Conservation (phyloP, 30 jellyfish, hydroid and myxozoan species). For the Cassiopea xamachana region DNA sequence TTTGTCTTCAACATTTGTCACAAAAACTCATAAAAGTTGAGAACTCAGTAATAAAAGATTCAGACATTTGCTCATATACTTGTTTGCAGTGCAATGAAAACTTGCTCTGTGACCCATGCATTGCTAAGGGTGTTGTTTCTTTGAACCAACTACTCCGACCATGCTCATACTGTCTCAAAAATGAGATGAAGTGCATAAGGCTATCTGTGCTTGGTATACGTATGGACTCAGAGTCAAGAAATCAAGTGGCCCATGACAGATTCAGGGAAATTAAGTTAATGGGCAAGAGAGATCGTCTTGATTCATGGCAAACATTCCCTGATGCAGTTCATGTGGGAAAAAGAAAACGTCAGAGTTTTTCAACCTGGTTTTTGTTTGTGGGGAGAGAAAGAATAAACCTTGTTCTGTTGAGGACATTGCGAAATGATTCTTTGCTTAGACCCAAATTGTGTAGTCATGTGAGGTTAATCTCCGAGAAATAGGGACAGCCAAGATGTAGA, state of each 20-base stretch:
- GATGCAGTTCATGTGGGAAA: conserved; percentile 61
- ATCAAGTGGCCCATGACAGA: conserved; percentile 25
- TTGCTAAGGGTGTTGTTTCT: background rate
- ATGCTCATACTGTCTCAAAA: background rate
- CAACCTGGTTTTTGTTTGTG: conserved; percentile 51
- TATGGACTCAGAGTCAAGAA: background rate
- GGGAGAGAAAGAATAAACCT: conserved; percentile 21
- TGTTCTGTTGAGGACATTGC: conserved; percentile 14
- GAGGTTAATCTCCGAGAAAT: conserved; percentile 19
- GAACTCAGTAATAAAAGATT: background rate
- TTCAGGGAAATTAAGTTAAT: conserved; percentile 11
- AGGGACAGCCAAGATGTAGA: conserved; percentile 59
- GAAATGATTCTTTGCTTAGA: conserved; percentile 12
- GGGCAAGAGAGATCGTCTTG: background rate
- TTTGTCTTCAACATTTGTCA: background rate
- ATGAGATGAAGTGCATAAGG: background rate
- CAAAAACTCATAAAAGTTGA: background rate
- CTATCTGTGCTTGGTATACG: background rate
- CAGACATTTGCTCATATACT: background rate
- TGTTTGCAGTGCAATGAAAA: background rate
- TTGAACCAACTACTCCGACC: background rate
- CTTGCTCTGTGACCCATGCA: background rate
- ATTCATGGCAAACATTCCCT: conserved; percentile 21
- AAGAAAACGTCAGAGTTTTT: conserved; percentile 46
- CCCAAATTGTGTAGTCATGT: background rate